Conservation (phyloP, 2,888 invertebrate species). For the Phengaris arion region DNA sequence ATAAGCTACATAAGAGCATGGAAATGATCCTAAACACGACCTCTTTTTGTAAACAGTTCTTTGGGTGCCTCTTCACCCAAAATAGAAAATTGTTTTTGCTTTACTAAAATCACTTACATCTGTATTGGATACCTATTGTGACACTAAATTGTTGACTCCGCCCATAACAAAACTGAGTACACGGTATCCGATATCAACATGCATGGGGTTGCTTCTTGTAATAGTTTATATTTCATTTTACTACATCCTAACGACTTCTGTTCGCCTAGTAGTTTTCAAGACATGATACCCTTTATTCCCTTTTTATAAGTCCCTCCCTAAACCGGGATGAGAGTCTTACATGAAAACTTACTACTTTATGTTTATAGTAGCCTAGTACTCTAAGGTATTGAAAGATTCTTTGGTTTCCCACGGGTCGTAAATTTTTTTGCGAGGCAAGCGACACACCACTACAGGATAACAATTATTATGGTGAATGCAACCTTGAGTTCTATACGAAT, state of each 20-base stretch:
- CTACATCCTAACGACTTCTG: constrained; percentile 24
- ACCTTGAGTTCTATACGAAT: too few relatives aligned
- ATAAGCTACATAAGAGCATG: too few relatives aligned
- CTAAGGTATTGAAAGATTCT: constrained; percentile 29
- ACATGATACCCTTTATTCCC: constrained; percentile 28
- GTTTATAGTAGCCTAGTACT: constrained; percentile 34
- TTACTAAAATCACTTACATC: too few relatives aligned
- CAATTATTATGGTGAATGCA: too few relatives aligned
- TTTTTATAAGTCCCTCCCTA: constrained; percentile 24
- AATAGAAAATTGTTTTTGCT: too few relatives aligned
- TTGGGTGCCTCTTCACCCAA: too few relatives aligned
- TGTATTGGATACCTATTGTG: neutral
- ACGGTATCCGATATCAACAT: neutral
- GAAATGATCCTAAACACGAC: too few relatives aligned
- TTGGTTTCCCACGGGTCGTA: constrained; percentile 31
- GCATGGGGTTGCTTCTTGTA: constrained; percentile 14
- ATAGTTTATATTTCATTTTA: neutral
- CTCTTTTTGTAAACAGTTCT: too few relatives aligned
- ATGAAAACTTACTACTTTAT: constrained; percentile 29
- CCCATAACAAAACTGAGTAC: constrained; percentile 17
- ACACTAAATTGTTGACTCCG: neutral
- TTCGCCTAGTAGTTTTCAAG: constrained; percentile 32
- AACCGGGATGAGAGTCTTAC: neutral
- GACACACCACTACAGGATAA: too few relatives aligned
- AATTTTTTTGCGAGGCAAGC: neutral